Base-by-base conservation (phyloP, 2,888 invertebrate genomes). In the Lithosia quadra region DNA sequence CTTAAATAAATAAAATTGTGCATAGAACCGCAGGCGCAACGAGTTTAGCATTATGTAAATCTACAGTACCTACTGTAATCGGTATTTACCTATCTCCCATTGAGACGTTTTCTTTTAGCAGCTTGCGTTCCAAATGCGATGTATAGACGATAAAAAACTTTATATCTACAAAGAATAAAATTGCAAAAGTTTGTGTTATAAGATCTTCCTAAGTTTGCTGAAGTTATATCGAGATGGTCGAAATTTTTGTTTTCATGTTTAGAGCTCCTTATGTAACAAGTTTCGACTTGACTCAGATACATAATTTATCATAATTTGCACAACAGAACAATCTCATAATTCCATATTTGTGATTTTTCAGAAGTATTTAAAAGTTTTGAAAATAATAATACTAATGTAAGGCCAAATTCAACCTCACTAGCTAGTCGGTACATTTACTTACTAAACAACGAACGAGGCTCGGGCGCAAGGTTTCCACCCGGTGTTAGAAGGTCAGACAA, bases 131-230 rank as follows among this genome's bases (percentile, higher is more conserved):
- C 13, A 60, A 67, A 65, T 57, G 43, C 39, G 53, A 61, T 9
- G 33, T 62, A 61, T 57, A 36, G 36, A 71, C 36, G 33, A 61
- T 39, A 57, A 39, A 56, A 59, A 18, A 43, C 15, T 43, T 28
- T 67, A 60, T 63, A 43, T 43, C 4, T 21, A 66, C 61, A 65
- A 67, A 59, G 56, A 56, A 67, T 57, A 58, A 69, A 69, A 79
- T 77, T 78, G 61, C 62, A 24, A 69, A 76, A 79, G 72, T 79
- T 79, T 68, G 58, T 63, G 59, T 43, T 67, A 55, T 71, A 49
- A 33, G 39, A 67, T 61, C 71, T 68, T 61, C 71, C 66, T n/a
- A 43, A 21, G 60, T 71, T 67, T 63, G 33, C 39, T 24, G 21
- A 56, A 77, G 56, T 67, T 72, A 13, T 66, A 56, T 64, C 22